Base-by-base conservation (phyloP, 53 echinoderm and acorn worm genomes). In the Paelopatides confundens region DNA sequence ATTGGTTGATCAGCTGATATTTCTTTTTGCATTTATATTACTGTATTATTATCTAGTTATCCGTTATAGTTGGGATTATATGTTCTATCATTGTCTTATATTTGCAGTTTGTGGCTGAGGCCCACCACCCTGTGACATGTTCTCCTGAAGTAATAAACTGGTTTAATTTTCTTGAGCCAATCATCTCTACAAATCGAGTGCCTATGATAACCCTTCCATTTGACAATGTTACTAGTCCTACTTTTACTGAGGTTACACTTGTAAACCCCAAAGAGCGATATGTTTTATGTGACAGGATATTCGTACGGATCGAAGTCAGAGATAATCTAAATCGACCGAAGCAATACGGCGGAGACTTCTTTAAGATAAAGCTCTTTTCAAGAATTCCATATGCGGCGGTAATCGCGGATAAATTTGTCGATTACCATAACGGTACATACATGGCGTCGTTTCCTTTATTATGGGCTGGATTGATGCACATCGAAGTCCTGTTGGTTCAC, bases 251-350 rank as follows among this genome's bases (percentile, higher is more conserved):
- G 21, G 58, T 58, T 23, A 58, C 58, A 18, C 58, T 58, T 58
- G 4, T 58, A 21, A 54, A 54, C 21, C 58, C 21, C 58, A 54
- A 54, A 54, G 18, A 18, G 21, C 58, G 5, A 23, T 54, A 54
- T 21, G 21, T 5, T 17, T 23, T 54, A 21, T 54, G 58, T 54
- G 58, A 54, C 58, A 17, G 58, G 18, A n/a, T 54, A n/a, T 3
- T 54, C 21, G 21, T 54, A 2, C 58, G 58, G 0, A 71, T 71
- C 71, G 71, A 71, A 39, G 71, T 40, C 13, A 71, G 39, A 39
- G 71, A 71, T 46, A 26, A 71, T 71, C 71, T 71, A 3, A 71
- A 71, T 28, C 38, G 71, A 40, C 10, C 71, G 21, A 71, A 71
- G 46, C 27, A 4, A 39, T 71, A 40, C 46, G 71, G 71, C 10